Base-by-base conservation (phyloP, 2,888 invertebrate genomes). In the Zeuzera pyrina region DNA sequence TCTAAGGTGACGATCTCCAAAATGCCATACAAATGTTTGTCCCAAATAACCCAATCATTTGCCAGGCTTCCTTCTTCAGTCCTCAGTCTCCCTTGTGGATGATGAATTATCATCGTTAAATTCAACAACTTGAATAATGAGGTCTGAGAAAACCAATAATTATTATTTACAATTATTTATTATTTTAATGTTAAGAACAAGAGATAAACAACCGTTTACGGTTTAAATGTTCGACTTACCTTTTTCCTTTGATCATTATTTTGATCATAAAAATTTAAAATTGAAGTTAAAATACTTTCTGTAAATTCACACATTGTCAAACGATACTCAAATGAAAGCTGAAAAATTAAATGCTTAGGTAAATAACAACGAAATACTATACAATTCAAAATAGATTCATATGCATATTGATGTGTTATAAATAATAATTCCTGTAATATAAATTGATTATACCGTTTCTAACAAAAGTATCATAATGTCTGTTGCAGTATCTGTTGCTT, bases 321-420 rank as follows among this genome's bases (percentile, higher is more conserved):
- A 11, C 86, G 76, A 36, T 74, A 70, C 47, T 88, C 87, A 6
- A 68, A 57, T 15, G 78, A 83, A 11, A 87, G 57, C 83, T 87
- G 65, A 21, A 49, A 68, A 49, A 38, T 36, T 40, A 36, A 30
- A 30, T 3, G n/a, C 6, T 16, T 10, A 29, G n/a, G 8, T 5
- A 11, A 15, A 24, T 15, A 28, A n/a, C n/a, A n/a, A 29, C 26
- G 8, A 19, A 19, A 6, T 19, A 19, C 8, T 19, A 8, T 19
- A 19, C 8, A 6, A 19, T 5, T 19, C 8, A 4, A 4, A 19
- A 19, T 16, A 11, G 8, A 15, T 6, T 12, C 30, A 14, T 22
- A 37, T 12, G 26, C 25, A 25, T 23, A 26, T 13, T 28, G n/a
- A n/a, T n/a, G n/a, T n/a, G n/a, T n/a, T n/a, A n/a, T n/a, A n/a